A percentile compares a stretch with the other conserved stretches of the same genome.
Conservation (phyloP, 2,113 vertebrate genomes). For the Athene noctua region DNA sequence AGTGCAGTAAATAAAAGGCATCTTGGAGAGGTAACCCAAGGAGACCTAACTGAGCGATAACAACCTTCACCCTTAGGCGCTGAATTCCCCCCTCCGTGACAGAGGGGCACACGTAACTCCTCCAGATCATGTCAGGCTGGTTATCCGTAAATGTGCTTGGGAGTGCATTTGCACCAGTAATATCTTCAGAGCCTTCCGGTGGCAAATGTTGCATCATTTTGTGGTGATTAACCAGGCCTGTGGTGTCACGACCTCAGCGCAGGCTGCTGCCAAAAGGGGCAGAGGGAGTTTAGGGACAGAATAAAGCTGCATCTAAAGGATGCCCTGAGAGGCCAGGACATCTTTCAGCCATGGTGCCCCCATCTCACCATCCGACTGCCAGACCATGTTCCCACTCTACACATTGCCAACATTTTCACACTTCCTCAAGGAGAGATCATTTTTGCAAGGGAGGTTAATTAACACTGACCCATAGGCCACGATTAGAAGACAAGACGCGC, state of each 20-base stretch:
- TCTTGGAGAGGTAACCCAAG: background rate
- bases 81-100: fast-evolving
- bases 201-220: background rate
- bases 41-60: background rate
- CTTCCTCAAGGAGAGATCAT: slow-evolving; percentile 28
- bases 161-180: background rate
- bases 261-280: background rate
- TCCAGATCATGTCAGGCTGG: background rate
- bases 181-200: background rate
- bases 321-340: fast-evolving
- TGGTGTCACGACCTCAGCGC: background rate
- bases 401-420: slow-evolving; percentile 25
- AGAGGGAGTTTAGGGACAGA: background rate
- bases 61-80: fast-evolving
- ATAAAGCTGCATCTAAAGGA: background rate
- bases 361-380: background rate
- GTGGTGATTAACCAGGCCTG: fast-evolving
- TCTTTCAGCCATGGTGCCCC: background rate
- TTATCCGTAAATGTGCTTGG: fast-evolving
- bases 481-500: background rate
- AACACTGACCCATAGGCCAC: slow-evolving; percentile 18
- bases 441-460: slow-evolving; percentile 56
- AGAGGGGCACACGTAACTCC: background rate
- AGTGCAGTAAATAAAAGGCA: background rate
- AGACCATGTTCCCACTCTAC: background rate